phyloP scores from a whole-genome alignment of 2,888 invertebrate species.

The Epinotia nisella region DNA sequence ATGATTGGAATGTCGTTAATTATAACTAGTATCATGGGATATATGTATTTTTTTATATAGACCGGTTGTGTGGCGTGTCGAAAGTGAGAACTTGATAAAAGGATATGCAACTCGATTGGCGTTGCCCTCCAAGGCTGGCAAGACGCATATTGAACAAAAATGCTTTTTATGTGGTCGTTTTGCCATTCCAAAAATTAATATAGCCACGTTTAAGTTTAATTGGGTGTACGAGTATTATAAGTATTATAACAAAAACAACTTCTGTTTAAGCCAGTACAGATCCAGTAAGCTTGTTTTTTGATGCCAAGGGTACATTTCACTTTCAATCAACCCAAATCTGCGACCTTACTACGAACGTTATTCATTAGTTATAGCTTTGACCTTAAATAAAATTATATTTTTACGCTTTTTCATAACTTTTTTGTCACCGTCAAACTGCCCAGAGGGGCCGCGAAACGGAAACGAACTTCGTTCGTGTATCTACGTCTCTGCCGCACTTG shows the following conservation, averaged over 20 bases:
- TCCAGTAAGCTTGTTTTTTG: constrained; percentile 19
- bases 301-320: constrained; percentile 33
- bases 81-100: constrained; percentile 29
- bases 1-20: neutral
- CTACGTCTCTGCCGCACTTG: no score
- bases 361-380: neutral
- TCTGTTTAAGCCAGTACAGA: constrained; percentile 5
- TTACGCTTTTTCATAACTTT: neutral
- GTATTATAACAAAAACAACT: constrained; percentile 3
- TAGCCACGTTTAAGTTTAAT: constrained; percentile 8
- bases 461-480: no score
- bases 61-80: constrained; percentile 3
- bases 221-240: no score
- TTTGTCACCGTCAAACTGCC: neutral
- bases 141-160: constrained; percentile 18
- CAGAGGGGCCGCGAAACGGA: no score
- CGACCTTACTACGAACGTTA: constrained; percentile 7
- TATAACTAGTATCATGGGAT: neutral
- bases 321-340: constrained; percentile 6
- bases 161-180: constrained; percentile 10
- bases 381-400: neutral
- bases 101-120: constrained; percentile 18
- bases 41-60: neutral
- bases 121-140: constrained; percentile 35
- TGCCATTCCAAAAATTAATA: constrained; percentile 27